Conservation (phyloP, 2,797 vertebrate genomes). For the Sebastes nivosus region DNA sequence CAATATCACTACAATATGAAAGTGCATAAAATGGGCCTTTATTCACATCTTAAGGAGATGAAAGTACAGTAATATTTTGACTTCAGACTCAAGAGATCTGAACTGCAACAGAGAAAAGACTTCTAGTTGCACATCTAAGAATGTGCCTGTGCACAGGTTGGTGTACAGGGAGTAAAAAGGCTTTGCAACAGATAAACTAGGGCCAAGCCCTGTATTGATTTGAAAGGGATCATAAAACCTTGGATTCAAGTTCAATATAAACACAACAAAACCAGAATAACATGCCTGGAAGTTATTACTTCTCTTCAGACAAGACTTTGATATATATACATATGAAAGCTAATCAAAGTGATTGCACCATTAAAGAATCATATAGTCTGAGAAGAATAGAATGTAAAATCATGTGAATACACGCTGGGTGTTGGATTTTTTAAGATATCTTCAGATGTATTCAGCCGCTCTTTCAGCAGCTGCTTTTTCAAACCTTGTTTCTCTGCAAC, state of each 20-base stretch:
- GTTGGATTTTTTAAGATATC: neutral
- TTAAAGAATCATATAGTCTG: neutral
- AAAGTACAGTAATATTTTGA: neutral
- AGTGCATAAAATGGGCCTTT: neutral
- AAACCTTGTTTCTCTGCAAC: neutral
- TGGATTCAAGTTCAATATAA: conserved; percentile 3
- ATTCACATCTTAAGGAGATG: neutral
- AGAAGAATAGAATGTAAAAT: neutral
- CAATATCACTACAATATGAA: neutral
- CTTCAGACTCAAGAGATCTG: neutral
- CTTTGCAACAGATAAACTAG: conserved; percentile 24
- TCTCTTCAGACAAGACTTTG: neutral
- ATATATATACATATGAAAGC: neutral
- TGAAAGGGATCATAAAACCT: conserved; percentile 18
- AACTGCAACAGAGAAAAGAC: neutral
- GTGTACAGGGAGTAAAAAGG: conserved; percentile 9
- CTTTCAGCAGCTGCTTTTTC: neutral
- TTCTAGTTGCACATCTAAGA: conserved; percentile 6
- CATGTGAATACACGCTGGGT: neutral
- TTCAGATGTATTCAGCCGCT: neutral
- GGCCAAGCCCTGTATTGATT: conserved; percentile 43
- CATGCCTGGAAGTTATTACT: neutral
- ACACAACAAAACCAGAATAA: conserved; percentile 4
- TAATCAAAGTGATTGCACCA: neutral
- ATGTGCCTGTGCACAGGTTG: neutral